phyloP scores from a whole-genome alignment of 2,888 invertebrate genomes.

The Sthenelais limicola region DNA sequence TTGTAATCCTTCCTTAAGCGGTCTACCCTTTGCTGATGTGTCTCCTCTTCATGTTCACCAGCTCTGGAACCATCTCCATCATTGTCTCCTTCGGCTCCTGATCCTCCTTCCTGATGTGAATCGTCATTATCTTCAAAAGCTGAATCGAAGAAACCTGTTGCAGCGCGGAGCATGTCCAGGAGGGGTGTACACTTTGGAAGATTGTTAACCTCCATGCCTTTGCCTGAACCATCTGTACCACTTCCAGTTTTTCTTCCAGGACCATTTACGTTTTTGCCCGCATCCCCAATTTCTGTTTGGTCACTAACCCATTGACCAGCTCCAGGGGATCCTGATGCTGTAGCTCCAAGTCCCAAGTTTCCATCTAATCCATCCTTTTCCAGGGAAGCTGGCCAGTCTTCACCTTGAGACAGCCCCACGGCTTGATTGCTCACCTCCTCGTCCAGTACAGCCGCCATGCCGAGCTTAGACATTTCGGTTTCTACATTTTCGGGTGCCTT shows the following conservation, averaged over 20 bases:
- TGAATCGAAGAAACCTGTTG: not conserved
- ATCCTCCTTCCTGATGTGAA: not conserved
- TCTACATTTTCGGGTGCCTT: slow-evolving; percentile 1
- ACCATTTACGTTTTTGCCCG: no score
- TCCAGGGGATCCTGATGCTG: not conserved
- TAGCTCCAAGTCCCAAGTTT: not conserved
- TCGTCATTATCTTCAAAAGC: not conserved
- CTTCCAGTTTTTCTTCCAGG: no score
- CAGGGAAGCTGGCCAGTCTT: not conserved
- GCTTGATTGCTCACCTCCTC: not conserved
- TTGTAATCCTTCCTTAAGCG: not conserved
- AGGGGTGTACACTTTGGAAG: slow-evolving; percentile 2
- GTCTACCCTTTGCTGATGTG: not conserved
- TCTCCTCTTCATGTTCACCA: not conserved
- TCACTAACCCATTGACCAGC: no score
- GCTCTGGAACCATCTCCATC: no score
- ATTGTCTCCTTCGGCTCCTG: not conserved
- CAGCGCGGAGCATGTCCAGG: slow-evolving; percentile 22
- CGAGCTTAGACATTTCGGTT: slow-evolving; percentile 25
- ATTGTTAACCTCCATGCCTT: slow-evolving; percentile 6
- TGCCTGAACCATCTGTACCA: no score
- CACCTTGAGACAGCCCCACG: not conserved
- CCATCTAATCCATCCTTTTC: not conserved
- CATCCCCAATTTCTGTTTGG: not conserved
- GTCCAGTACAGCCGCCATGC: not conserved